phyloP scores from a whole-genome alignment of 2,888 invertebrate genomes.

The Sinodicranocentrus sp. region DNA sequence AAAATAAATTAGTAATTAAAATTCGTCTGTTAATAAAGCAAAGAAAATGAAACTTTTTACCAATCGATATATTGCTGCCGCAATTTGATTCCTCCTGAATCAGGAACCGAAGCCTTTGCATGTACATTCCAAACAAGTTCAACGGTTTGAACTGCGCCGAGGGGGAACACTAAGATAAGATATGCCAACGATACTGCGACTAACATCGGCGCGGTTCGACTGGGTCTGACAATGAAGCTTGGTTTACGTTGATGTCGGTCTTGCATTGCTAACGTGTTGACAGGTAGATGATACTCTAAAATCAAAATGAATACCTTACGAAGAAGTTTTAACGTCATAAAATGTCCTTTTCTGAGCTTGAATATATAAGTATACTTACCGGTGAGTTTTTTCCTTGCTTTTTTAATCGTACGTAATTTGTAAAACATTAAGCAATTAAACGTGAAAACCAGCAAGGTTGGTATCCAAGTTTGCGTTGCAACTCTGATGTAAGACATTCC shows the following conservation, averaged over 20 bases:
- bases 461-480: slow-evolving; percentile 79
- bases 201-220: slow-evolving; percentile 77
- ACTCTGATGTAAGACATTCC: slow-evolving; percentile 78
- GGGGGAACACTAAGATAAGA: slow-evolving; percentile 78
- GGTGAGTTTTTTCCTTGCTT: slow-evolving; percentile 64
- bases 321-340: neutral
- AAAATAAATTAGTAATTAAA: neutral
- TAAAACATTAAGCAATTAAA: slow-evolving; percentile 78
- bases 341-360: neutral
- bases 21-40: neutral
- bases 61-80: slow-evolving; percentile 77
- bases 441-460: slow-evolving; percentile 78
- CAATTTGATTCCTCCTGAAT: slow-evolving; percentile 30
- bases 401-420: slow-evolving; percentile 67
- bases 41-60: slow-evolving; percentile 72
- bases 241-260: neutral
- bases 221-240: slow-evolving; percentile 65
- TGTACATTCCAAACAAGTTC: slow-evolving; percentile 78
- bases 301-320: neutral
- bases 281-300: slow-evolving; percentile 73
- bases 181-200: slow-evolving; percentile 78
- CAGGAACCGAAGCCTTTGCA: slow-evolving; percentile 76
- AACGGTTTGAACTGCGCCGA: slow-evolving; percentile 78
- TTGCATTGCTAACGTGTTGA: neutral
- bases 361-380: slow-evolving; percentile 38